A percentile compares a stretch with the other conserved stretches of the same genome.
Evolutionary conservation across 1,140 invertebrate species (phyloP).

Genomic region (Andricus grossulariae): DNA sequence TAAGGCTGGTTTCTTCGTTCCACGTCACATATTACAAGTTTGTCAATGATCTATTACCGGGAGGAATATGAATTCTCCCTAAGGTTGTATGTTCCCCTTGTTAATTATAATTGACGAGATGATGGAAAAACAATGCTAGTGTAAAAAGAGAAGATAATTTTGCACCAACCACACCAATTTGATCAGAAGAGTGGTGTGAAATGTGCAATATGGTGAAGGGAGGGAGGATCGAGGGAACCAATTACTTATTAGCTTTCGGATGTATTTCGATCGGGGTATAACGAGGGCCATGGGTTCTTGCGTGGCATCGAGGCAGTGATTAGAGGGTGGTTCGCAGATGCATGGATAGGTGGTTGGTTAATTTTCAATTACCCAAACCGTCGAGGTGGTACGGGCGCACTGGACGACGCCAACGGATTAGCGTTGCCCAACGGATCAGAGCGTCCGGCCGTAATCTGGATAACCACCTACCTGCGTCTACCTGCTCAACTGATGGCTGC

Average conservation of each 20-base stretch:
- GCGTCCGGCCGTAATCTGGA: not conserved
- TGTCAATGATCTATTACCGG: too few species aligned
- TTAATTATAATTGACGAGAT: too few species aligned
- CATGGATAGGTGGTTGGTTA: conserved; percentile 26
- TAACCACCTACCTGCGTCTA: conserved; percentile 8
- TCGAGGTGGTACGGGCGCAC: not conserved
- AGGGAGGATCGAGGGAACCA: not conserved
- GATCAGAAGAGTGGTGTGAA: too few species aligned
- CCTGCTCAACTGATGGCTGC: conserved; percentile 9
- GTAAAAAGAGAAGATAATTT: too few species aligned
- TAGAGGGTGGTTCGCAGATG: conserved; percentile 21
- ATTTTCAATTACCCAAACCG: conserved; percentile 26
- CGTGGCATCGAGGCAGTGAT: conserved; percentile 1
- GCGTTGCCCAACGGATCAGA: conserved; percentile 15
- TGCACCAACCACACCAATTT: too few species aligned
- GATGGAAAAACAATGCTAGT: too few species aligned
- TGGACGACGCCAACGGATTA: conserved; percentile 21
- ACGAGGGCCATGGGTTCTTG: conserved; percentile 15
- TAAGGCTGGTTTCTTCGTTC: too few species aligned
- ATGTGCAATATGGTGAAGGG: too few species aligned
- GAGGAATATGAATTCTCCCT: too few species aligned
- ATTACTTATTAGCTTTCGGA: conserved; percentile 1
- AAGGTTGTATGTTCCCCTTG: too few species aligned
- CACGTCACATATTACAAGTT: too few species aligned
- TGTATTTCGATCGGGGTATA: not conserved